Evolutionary conservation across 2,797 vertebrate genomes (phyloP), one percentile per base, ranked within the genome.

Genomic region (Melopsittacus undulatus): DNA sequence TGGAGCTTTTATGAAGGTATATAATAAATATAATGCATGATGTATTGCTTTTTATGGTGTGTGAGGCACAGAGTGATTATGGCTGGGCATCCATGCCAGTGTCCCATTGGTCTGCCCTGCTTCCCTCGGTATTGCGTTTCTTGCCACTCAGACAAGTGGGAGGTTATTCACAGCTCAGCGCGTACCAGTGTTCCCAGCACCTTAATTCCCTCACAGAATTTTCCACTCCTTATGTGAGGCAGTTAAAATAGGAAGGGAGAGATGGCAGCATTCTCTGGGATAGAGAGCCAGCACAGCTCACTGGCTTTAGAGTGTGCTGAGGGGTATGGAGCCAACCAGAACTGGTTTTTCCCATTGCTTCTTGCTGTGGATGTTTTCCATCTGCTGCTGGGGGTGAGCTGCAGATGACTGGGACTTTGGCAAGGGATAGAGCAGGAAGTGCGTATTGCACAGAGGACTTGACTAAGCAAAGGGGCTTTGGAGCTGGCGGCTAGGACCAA

Each of bases 341-440:
- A 27, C 32, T 82, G 69, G 13, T 73, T 95, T 91, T 82, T 82
- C 85, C 66, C 52, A 10, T 74, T 92, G 51, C 62, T 89, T 95
- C 81, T 95, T 76, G 79, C 48, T 80, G 69, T 89, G 85, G 87
- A 94, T 90, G 27, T 83, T 95, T 94, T 88, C 84, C 81, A 90
- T 88, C 77, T 95, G 88, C 57, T 92, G 79, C 57, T 11, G 42
- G 67, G 83, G 72, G 62, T 90, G 91, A 96, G 75, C 56, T 91
- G 82, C 64, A 91, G 86, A 88, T 81, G 74, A 96, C 51, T 83
- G 90, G 63, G 78, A 81, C 91, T 96, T 95, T 94, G 95, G 89
- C 92, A 95, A 89, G 29, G 51, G 32, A 22, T 66, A 52, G 72
- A 75, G 40, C 87, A 86, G 88, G 84, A 94, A 93, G 42, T 52